These are phyloP conservation scores for Drymodes brunneopygia DNA, from an alignment of 2,113 vertebrate genomes.

Conservation along the genomic window DNA sequence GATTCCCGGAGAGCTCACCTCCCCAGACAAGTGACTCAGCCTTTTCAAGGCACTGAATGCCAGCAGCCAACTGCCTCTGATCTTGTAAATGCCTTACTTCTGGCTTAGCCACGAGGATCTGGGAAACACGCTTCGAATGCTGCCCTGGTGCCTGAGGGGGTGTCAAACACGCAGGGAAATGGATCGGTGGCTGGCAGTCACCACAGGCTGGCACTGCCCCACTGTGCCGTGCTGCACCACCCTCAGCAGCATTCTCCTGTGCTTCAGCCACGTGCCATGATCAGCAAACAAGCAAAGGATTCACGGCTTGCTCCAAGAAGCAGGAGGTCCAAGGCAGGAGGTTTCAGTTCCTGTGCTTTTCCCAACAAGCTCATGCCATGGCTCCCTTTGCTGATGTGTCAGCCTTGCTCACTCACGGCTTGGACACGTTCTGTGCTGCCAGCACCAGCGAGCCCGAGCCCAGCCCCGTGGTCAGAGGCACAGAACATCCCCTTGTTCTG, in stretches of 20 bases:
- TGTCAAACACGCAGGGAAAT: fast-evolving
- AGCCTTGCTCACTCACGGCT: fast-evolving
- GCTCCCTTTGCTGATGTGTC: neutral
- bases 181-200: fast-evolving
- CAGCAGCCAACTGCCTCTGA: neutral
- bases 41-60: neutral
- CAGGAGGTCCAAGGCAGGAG: neutral
- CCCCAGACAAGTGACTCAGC: neutral
- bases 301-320: fast-evolving
- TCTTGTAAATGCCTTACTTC: neutral
- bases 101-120: neutral
- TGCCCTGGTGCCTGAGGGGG: neutral
- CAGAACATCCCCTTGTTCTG: neutral
- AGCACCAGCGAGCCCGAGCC: fast-evolving
- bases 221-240: fast-evolving
- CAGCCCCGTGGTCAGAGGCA: neutral
- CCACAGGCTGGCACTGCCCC: neutral
- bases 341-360: fast-evolving
- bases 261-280: fast-evolving
- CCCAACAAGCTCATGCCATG: fast-evolving
- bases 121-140: neutral
- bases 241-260: fast-evolving
- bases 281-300: neutral
- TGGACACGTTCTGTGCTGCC: neutral
- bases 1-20: neutral